phyloP scores from a whole-genome alignment of 2,113 vertebrate species.

The Rhodinocichla rosea region DNA sequence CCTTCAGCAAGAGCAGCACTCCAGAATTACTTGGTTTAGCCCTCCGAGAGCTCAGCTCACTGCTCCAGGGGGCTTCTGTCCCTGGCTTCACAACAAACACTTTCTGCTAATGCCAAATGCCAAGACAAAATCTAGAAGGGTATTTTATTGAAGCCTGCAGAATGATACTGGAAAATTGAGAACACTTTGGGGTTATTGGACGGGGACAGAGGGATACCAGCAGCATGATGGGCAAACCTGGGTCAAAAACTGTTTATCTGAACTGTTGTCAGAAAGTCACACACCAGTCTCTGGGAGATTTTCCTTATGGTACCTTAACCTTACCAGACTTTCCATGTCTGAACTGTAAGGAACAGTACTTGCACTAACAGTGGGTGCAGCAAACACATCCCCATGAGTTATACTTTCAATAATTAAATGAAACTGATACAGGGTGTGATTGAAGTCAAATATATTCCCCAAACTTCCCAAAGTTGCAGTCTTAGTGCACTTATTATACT shows the following conservation, averaged over 20 bases:
- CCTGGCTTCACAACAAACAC: neutral
- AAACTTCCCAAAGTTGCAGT: neutral
- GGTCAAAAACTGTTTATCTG: neutral
- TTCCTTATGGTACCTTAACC: neutral
- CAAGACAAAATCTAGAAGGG: neutral
- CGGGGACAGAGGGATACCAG: neutral
- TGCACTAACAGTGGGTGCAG: neutral
- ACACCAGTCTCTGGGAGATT: neutral
- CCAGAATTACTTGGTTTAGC: neutral
- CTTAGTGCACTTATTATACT: neutral
- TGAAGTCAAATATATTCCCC: neutral
- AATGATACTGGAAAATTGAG: neutral
- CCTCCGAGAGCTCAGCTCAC: rapidly evolving
- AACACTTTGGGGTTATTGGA: neutral
- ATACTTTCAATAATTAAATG: neutral
- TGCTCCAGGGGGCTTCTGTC: neutral
- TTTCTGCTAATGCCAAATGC: neutral
- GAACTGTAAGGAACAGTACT: neutral
- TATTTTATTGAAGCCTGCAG: neutral
- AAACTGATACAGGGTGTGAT: neutral
- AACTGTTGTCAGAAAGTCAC: neutral
- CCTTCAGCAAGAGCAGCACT: neutral
- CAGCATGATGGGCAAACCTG: neutral
- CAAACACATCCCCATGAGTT: neutral
- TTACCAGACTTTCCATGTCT: neutral